Conservation (phyloP, 2,888 invertebrate species). For the Drosophila meridionalis region DNA sequence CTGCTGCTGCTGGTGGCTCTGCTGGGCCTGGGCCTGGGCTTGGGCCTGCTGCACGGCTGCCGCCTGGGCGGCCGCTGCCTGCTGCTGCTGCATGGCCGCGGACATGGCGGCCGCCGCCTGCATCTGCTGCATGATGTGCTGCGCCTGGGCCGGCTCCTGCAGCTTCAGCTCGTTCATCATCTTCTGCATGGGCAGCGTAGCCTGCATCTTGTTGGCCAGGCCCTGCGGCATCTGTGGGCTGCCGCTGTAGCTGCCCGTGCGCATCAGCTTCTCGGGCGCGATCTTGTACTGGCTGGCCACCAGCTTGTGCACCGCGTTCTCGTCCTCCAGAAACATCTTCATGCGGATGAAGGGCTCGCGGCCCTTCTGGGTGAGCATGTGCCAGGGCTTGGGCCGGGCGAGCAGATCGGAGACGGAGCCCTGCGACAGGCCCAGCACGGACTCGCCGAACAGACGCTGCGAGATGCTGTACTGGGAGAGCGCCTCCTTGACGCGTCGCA, state of each 20-base stretch:
- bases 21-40: constrained; percentile 72
- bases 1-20: constrained; percentile 81
- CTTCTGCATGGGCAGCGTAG: constrained; percentile 89
- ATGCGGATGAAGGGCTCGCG: constrained; percentile 98
- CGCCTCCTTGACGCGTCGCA: constrained; percentile 97
- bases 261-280: constrained; percentile 98
- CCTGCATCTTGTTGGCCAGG: constrained; percentile 90
- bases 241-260: constrained; percentile 97
- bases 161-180: constrained; percentile 91
- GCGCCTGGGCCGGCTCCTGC: constrained; percentile 88
- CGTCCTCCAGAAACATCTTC: constrained; percentile 99
- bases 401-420: constrained; percentile 99
- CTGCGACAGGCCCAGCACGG: constrained; percentile 97
- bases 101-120: constrained; percentile 85
- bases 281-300: constrained; percentile 99
- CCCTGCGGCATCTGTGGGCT: constrained; percentile 90
- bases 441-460: constrained; percentile 98
- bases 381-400: constrained; percentile 99
- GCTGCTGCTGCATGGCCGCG: constrained; percentile 84
- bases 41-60: constrained; percentile 70
- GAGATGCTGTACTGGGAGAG: constrained; percentile 98
- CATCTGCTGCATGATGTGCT: constrained; percentile 87
- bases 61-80: constrained; percentile 52
- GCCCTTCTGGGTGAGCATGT: constrained; percentile 98
- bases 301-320: constrained; percentile 96